Percentiles rank a stretch among this genome's conserved stretches.
phyloP scores from a whole-genome alignment of 2,888 invertebrate species.

The Amphiduros pacificus region DNA sequence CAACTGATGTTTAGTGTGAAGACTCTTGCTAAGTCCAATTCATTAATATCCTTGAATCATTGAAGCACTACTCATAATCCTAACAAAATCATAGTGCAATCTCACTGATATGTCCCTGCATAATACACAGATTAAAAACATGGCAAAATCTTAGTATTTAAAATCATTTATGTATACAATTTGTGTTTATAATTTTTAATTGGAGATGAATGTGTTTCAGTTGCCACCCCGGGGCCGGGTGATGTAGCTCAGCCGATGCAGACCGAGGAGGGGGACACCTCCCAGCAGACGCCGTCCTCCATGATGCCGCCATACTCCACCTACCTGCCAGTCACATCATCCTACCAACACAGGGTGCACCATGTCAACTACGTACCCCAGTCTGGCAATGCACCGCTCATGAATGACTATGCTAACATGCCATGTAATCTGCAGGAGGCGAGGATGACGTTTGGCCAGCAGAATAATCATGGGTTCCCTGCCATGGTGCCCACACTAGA shows the following conservation, averaged over 20 bases:
- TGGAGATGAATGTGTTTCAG: background rate
- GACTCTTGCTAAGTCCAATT: too few relatives aligned
- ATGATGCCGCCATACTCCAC: conserved; percentile 7
- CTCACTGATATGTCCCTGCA: too few relatives aligned
- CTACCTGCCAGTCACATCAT: conserved; percentile 11
- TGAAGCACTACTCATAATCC: too few relatives aligned
- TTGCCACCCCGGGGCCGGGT: conserved; percentile 6
- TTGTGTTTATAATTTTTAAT: background rate
- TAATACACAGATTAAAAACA: too few relatives aligned
- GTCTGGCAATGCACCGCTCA: conserved; percentile 14
- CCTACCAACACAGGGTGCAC: conserved; percentile 6
- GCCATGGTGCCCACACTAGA: conserved; percentile 18
- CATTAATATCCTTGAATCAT: too few relatives aligned
- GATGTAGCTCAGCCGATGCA: conserved; percentile 5
- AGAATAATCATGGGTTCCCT: conserved; percentile 15
- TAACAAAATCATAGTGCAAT: too few relatives aligned
- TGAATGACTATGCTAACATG: conserved; percentile 25
- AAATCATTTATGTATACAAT: too few relatives aligned
- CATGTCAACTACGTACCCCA: conserved; percentile 21
- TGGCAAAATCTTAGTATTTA: too few relatives aligned
- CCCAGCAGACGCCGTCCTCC: conserved; percentile 4
- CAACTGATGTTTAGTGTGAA: too few relatives aligned
- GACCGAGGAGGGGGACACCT: conserved; percentile 3
- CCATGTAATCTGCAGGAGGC: conserved; percentile 31
- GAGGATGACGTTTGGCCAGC: conserved; percentile 24